A percentile compares a stretch with the other conserved stretches of the same genome.
These are phyloP conservation scores for Ennomos fuscantarius DNA, from an alignment of 2,888 invertebrate genomes.

Conservation along the genomic window DNA sequence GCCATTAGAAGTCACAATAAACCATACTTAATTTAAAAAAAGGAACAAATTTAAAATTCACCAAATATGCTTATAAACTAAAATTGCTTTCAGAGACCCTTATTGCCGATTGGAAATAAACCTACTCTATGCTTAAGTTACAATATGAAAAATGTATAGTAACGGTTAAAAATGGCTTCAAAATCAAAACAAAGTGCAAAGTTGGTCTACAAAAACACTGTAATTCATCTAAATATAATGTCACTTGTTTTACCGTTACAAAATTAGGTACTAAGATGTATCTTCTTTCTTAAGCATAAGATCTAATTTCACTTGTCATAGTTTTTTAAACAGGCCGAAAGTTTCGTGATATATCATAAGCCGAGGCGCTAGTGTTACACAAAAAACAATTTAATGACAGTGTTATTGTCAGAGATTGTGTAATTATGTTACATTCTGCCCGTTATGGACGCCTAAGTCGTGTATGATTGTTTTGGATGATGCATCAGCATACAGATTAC, in stretches of 20 bases:
- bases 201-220: too few species aligned
- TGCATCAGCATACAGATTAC: neutral
- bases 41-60: too few species aligned
- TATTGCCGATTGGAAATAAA: too few species aligned
- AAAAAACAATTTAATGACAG: constrained; percentile 62
- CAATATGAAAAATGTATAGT: too few species aligned
- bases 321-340: neutral
- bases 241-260: constrained; percentile 12
- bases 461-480: constrained; percentile 40
- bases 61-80: too few species aligned
- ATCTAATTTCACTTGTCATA: neutral
- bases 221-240: neutral
- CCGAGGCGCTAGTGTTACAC: constrained; percentile 47
- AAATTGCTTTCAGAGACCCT: too few species aligned
- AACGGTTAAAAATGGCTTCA: too few species aligned
- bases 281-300: neutral
- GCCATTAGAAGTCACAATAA: too few species aligned
- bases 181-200: too few species aligned
- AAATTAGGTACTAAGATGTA: neutral
- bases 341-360: constrained; percentile 12
- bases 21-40: too few species aligned
- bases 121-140: too few species aligned
- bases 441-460: constrained; percentile 40
- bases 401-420: constrained; percentile 51
- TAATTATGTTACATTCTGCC: constrained; percentile 51